Conservation (phyloP, 2,888 invertebrate species). For the Apocheima hispidaria region DNA sequence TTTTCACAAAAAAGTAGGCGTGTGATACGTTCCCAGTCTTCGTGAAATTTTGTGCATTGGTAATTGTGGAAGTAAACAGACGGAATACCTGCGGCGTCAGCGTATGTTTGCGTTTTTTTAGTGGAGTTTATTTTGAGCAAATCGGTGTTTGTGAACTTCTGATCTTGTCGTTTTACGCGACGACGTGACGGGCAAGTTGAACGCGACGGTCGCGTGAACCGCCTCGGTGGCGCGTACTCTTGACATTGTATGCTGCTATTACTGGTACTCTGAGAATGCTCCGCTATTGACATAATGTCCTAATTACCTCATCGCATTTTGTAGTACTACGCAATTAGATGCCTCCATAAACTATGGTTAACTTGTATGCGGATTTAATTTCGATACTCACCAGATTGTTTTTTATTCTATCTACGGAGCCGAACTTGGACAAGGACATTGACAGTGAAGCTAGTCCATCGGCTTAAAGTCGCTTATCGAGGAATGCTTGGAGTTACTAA, state of each 20-base stretch:
- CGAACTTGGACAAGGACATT: too few relatives aligned
- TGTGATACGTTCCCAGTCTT: constrained; percentile 28
- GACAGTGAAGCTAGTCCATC: too few relatives aligned
- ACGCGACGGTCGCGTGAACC: constrained; percentile 45
- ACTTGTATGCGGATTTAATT: background rate
- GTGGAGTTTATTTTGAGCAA: constrained; percentile 66
- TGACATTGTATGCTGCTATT: constrained; percentile 75
- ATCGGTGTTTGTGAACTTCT: constrained; percentile 46
- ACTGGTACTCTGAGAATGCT: constrained; percentile 39
- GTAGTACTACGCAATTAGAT: constrained; percentile 27
- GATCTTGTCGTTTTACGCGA: constrained; percentile 54
- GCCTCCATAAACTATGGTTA: background rate
- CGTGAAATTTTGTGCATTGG: constrained; percentile 28
- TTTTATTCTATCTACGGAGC: too few relatives aligned
- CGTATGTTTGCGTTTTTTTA: constrained; percentile 63
- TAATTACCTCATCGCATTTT: constrained; percentile 59
- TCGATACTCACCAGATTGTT: background rate
- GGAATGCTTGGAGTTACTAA: too few relatives aligned
- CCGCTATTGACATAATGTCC: constrained; percentile 63
- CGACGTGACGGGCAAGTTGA: constrained; percentile 51
- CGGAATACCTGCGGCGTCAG: constrained; percentile 57
- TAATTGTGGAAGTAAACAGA: constrained; percentile 53
- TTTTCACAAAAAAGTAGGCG: constrained; percentile 26
- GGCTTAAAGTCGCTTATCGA: too few relatives aligned
- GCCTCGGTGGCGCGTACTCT: constrained; percentile 62